phyloP scores from a whole-genome alignment of 2,113 vertebrate genomes.

The Psilopogon haemacephalus region DNA sequence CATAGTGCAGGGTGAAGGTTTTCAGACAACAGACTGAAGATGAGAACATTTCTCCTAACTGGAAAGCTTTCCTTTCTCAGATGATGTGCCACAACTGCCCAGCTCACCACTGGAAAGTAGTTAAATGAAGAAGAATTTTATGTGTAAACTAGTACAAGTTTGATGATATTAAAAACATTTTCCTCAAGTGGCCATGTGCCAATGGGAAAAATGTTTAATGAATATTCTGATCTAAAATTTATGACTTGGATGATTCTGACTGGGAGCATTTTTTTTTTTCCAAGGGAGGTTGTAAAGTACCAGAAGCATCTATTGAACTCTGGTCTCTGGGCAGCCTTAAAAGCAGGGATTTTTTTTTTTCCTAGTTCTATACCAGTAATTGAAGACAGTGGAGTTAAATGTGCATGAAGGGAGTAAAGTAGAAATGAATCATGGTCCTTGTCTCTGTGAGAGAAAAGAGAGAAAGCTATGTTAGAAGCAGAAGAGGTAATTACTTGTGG shows the following conservation, averaged over 20 bases:
- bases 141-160: conserved; percentile 44
- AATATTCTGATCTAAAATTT: conserved; percentile 51
- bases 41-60: conserved; percentile 15
- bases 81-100: neutral
- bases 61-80: conserved; percentile 21
- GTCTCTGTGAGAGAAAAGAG: neutral
- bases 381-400: conserved; percentile 3
- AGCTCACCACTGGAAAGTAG: conserved; percentile 17
- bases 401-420: neutral
- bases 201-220: conserved; percentile 20
- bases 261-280: neutral
- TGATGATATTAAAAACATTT: conserved; percentile 37
- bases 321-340: conserved; percentile 13
- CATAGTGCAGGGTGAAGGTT: neutral
- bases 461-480: neutral
- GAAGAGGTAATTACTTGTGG: neutral
- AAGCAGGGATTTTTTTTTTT: neutral
- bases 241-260: conserved; percentile 10
- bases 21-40: neutral
- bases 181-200: conserved; percentile 2
- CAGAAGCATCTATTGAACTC: conserved; percentile 14
- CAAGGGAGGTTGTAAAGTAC: neutral
- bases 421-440: conserved; percentile 8
- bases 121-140: conserved; percentile 36
- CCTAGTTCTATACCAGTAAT: conserved; percentile 1